Conservation (phyloP, 2,888 invertebrate species). For the Epinotia brunnichana region DNA sequence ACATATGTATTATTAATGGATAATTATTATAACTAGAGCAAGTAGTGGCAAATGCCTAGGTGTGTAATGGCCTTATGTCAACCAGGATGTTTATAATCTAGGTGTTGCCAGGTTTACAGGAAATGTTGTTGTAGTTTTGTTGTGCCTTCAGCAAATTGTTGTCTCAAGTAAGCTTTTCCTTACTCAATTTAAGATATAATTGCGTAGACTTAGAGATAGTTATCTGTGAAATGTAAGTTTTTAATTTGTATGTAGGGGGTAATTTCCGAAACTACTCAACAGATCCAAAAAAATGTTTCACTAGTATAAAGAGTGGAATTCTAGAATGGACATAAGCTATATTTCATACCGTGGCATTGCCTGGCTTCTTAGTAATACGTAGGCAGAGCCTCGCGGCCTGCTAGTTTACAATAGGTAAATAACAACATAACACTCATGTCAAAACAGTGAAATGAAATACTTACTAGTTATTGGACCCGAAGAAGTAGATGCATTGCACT, state of each 20-base stretch:
- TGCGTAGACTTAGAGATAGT: no score
- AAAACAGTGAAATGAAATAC: constrained; percentile 67
- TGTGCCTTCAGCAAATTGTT: neutral
- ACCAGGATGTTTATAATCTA: neutral
- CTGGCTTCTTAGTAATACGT: no score
- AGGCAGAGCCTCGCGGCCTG: no score
- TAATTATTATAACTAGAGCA: neutral
- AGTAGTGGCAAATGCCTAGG: no score
- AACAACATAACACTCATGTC: neutral
- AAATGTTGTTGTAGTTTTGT: neutral
- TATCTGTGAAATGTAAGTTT: no score
- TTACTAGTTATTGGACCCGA: constrained; percentile 98
- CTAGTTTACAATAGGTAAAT: neutral
- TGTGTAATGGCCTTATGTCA: no score
- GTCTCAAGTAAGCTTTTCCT: neutral
- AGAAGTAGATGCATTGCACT: constrained; percentile 95
- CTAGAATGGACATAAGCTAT: no score
- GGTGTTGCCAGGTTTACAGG: constrained; percentile 3
- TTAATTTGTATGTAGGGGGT: no score
- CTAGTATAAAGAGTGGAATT: no score
- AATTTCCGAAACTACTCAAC: no score
- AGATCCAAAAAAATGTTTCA: no score
- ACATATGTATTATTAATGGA: neutral
- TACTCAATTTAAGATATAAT: neutral
- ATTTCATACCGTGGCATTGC: no score